Evolutionary conservation across 2,113 vertebrate species (phyloP), one percentile per base, ranked within the genome.

Genomic region (Heterochromis multidens): DNA sequence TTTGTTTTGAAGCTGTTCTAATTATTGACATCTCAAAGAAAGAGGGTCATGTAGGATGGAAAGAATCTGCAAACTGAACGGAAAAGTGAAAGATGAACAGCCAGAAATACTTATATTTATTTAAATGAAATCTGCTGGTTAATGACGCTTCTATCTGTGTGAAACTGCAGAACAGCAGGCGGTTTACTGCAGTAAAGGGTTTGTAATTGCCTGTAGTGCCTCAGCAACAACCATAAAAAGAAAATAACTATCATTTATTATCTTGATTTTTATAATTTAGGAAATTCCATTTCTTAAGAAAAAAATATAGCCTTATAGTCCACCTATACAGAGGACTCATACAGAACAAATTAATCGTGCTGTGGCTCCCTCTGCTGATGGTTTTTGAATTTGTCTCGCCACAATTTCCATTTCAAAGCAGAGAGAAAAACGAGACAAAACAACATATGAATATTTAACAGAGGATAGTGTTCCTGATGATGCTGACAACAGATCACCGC

Each of bases 301-400:
- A 70, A 29, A 72, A 52, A 31, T 12, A 8, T 6, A 63, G 17
- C 43, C 25, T 74, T 31, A 46, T 31, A 13, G 4, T 21, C 17
- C 46, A 54, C 14, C 4, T 0, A 33, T 14, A 1, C 14, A 27
- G 40, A 19, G 23, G 40, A 70, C 46, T 74, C 70, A 9, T 19
- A 54, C 70, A 2, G 27, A 27, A 29, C 46, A 49, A 19, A 63
- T 70, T 4, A 35, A 13, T 78, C 60, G 72, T 40, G 8, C 54
- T 83, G 19, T 82, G 67, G 81, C 88, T 16, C 90, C 93, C 86
- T 93, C 95, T 93, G 72, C 9, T 91, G 95, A 84, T 81, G 1
- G 1, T 2, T 12, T 37, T 2, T 70, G 6, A 57, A 19, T 4
- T 1, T 33, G 3, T 40, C 5, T 14, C 2, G 23, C 16, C 17